A percentile compares a stretch with the other conserved stretches of the same genome.
Conservation (phyloP, 2,888 invertebrate species). For the Brachycybe producta region DNA sequence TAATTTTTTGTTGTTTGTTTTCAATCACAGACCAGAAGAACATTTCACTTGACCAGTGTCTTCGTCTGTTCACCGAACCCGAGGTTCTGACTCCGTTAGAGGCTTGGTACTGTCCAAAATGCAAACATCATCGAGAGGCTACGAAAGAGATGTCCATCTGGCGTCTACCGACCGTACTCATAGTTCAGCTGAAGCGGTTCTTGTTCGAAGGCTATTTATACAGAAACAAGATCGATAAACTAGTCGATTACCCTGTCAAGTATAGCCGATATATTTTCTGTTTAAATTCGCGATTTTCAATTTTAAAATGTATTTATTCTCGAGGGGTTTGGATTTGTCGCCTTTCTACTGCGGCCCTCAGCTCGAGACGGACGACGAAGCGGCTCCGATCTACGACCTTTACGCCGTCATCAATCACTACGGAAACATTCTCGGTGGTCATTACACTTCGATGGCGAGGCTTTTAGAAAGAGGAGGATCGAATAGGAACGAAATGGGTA, state of each 20-base stretch:
- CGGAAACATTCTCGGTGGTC: constrained; percentile 38
- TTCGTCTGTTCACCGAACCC: constrained; percentile 39
- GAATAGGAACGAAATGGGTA: constrained; percentile 35
- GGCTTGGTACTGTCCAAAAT: constrained; percentile 35
- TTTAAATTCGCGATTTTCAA: no score
- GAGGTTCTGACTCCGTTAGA: constrained; percentile 39
- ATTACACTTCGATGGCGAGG: constrained; percentile 39
- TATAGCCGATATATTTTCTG: constrained; percentile 10
- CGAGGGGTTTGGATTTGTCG: constrained; percentile 35
- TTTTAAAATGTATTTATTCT: neutral
- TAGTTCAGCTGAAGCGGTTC: constrained; percentile 34
- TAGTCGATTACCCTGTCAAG: constrained; percentile 29
- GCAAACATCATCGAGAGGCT: constrained; percentile 31
- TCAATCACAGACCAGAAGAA: no score
- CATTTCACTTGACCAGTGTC: constrained; percentile 35
- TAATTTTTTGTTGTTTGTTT: no score
- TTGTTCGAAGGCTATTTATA: constrained; percentile 29
- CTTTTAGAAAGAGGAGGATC: constrained; percentile 30
- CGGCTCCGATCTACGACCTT: constrained; percentile 37
- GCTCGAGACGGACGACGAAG: constrained; percentile 22
- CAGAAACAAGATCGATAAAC: constrained; percentile 28
- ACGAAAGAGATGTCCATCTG: constrained; percentile 33
- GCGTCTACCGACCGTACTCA: constrained; percentile 31
- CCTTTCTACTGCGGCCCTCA: constrained; percentile 29
- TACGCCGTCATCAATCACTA: constrained; percentile 40